Conservation (phyloP, 2,888 invertebrate genomes). For the Pseudococcus viburni region DNA sequence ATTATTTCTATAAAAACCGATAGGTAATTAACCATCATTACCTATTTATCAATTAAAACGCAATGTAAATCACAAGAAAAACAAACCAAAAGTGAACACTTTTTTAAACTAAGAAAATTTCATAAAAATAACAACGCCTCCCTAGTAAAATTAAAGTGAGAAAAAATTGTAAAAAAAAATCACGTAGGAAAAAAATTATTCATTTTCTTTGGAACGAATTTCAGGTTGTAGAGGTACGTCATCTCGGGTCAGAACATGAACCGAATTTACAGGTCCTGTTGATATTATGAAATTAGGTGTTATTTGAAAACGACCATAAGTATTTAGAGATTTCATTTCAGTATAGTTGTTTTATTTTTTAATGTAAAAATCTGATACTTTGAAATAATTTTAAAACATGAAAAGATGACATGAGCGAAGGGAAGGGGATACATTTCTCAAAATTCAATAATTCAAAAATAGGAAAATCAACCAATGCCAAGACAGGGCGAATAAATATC, state of each 20-base stretch:
- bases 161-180: background rate
- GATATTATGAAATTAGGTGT: background rate
- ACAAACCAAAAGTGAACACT: background rate
- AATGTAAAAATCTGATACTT: background rate
- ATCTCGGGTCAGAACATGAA: background rate
- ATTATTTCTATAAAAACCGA: background rate
- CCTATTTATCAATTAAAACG: background rate
- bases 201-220: background rate
- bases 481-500: too few relatives aligned
- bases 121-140: background rate
- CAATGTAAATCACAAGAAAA: background rate
- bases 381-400: background rate
- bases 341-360: background rate
- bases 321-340: background rate
- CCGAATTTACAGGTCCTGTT: background rate
- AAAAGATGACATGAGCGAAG: background rate
- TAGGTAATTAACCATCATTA: background rate
- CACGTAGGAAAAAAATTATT: background rate
- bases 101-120: background rate
- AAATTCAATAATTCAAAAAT: too few relatives aligned
- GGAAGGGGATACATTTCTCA: too few relatives aligned
- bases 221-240: background rate
- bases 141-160: background rate
- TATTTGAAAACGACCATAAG: background rate
- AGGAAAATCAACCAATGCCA: too few relatives aligned